A percentile compares a stretch with the other conserved stretches of the same genome.
Conservation (phyloP, 2,113 vertebrate species). For the Ursus arctos region DNA sequence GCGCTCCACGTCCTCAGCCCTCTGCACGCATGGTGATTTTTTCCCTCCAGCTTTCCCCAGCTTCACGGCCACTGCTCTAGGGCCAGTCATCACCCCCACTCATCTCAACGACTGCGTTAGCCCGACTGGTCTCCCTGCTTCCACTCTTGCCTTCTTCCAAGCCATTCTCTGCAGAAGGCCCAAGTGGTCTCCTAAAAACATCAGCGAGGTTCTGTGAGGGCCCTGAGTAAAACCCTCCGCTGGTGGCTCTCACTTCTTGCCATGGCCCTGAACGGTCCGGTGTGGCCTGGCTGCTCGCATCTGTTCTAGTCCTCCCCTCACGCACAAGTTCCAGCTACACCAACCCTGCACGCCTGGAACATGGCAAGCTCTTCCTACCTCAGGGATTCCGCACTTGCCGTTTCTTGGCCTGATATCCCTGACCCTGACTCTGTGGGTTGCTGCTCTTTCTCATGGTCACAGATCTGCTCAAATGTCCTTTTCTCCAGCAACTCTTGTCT, state of each 20-base stretch:
- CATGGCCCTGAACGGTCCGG: background rate
- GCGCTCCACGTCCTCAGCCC: background rate
- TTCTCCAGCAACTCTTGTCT: background rate
- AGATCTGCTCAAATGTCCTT: background rate
- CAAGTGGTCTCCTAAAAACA: background rate
- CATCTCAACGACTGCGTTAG: background rate
- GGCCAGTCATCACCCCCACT: background rate
- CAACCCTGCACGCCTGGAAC: rapidly evolving
- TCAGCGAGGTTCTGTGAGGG: background rate
- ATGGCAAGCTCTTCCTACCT: background rate
- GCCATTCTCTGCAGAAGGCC: background rate
- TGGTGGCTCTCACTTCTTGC: background rate
- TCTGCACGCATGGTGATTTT: background rate
- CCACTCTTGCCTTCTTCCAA: background rate
- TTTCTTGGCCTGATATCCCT: background rate
- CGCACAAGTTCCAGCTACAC: background rate
- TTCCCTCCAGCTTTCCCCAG: background rate
- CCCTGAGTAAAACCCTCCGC: background rate
- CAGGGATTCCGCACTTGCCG: background rate
- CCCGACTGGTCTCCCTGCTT: background rate
- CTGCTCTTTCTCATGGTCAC: background rate
- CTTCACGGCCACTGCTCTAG: background rate
- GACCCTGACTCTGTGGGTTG: background rate
- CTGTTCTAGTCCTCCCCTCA: background rate
- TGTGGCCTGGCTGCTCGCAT: background rate